Percentiles rank a stretch among this genome's conserved stretches.
phyloP scores from a whole-genome alignment of 1,140 invertebrate species.

The Meloidogyne chitwoodi region DNA sequence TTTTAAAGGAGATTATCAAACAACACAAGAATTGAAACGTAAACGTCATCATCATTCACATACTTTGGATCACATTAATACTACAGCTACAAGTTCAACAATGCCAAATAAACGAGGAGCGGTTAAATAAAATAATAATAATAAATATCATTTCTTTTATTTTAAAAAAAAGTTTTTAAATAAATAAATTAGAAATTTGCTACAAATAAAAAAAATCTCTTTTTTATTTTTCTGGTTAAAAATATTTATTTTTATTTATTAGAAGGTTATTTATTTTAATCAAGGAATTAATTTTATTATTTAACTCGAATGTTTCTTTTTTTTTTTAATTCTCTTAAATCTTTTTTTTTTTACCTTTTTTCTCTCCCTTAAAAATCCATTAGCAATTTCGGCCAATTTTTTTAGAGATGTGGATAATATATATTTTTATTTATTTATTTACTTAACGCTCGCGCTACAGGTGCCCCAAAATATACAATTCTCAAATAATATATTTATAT shows the following conservation, averaged over 20 bases:
- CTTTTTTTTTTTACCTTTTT: background rate
- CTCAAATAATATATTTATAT: background rate
- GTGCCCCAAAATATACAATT: background rate
- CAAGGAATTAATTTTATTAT: too few relatives aligned
- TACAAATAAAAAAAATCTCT: too few relatives aligned
- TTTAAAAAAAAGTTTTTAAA: too few relatives aligned
- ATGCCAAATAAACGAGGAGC: background rate
- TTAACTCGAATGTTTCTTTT: too few relatives aligned
- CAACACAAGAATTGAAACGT: background rate
- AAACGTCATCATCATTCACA: background rate
- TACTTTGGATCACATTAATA: too few relatives aligned
- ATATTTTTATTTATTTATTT: background rate
- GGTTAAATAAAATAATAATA: background rate
- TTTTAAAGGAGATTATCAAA: constrained; percentile 8
- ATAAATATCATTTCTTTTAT: too few relatives aligned
- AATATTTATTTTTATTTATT: too few relatives aligned
- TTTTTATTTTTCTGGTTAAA: too few relatives aligned
- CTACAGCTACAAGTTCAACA: too few relatives aligned
- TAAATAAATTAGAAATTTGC: too few relatives aligned
- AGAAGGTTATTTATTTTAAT: too few relatives aligned
- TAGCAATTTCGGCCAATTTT: background rate
- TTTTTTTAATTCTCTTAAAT: background rate
- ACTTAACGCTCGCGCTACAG: background rate
- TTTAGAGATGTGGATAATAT: too few relatives aligned
- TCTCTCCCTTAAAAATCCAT: background rate